These are phyloP conservation scores for Pegoplata infirma DNA, from an alignment of 2,888 invertebrate species.

Conservation along the genomic window DNA sequence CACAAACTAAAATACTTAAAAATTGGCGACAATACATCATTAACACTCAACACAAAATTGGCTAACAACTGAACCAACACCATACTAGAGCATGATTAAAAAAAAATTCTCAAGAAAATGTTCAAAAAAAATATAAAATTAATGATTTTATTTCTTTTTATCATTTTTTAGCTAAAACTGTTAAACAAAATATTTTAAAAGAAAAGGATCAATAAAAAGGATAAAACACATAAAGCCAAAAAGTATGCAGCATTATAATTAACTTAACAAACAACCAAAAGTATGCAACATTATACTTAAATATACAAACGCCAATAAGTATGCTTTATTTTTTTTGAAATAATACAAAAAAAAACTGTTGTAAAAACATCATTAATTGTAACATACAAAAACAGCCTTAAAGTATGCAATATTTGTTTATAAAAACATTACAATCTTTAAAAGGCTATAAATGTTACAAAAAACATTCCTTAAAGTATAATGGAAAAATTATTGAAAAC, in stretches of 20 bases:
- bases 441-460: neutral
- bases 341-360: too few species aligned
- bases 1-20: constrained; percentile 12
- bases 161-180: neutral
- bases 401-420: too few species aligned
- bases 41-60: constrained; percentile 11
- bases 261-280: neutral
- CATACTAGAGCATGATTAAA: neutral
- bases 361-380: too few species aligned
- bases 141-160: neutral
- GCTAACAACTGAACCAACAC: neutral
- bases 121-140: neutral
- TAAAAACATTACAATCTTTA: neutral
- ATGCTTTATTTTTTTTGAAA: too few species aligned
- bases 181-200: too few species aligned
- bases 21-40: constrained; percentile 24
- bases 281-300: neutral
- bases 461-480: neutral
- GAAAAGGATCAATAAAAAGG: neutral
- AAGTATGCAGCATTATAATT: neutral
- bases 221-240: neutral
- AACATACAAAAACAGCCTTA: too few species aligned
- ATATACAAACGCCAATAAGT: too few species aligned
- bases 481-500: neutral
- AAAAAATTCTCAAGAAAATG: neutral